Base-by-base conservation (phyloP, 2,113 vertebrate genomes). In the Phoenicopterus ruber region DNA sequence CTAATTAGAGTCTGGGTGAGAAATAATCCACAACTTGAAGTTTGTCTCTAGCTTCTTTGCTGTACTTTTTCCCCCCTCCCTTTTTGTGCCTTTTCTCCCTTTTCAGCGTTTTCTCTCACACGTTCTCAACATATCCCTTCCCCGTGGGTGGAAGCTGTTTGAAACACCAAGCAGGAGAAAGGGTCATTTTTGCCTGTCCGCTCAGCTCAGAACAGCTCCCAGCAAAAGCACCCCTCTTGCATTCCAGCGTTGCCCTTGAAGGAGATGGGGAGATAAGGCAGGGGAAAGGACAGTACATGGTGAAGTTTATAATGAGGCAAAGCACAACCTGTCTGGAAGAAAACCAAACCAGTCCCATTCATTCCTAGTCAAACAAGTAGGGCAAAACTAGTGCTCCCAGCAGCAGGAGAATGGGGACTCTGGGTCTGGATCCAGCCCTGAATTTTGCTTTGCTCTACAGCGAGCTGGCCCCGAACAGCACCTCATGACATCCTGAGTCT, bases 1-100 rank as follows among this genome's bases (percentile, higher is more conserved):
- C 91, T 96, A 96, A 97, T 98, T 97, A 97, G 96, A 97, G 47
- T 79, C 86, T 95, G 82, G 78, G 90, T 95, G 96, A 96, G 96
- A 97, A 95, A 95, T 62, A 94, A 95, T 90, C 94, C 82, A 86
- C 91, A 82, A 76, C 74, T 83, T 58, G 78, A 96, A 93, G 65
- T 94, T 96, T 94, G 95, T 92, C 86, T 91, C 78, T 62, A 87
- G 67, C 88, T 97, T 76, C 86, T 79, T 81, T 59, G 83, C 84
- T 62, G 54, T 88, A 83, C 85, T 46, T 82, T 93, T 80, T 57
- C 22, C 4, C 20, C 54, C 57, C 73, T 70, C 62, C 90, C 20
- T 58, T 82, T 83, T 73, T 82, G 81, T 88, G 55, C 65, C 9
- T 87, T 59, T 94, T 94, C 86, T 67, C 74, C 49, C 72, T 80